Conservation (phyloP, 2,797 vertebrate species). For the Enteromius paludinosus region DNA sequence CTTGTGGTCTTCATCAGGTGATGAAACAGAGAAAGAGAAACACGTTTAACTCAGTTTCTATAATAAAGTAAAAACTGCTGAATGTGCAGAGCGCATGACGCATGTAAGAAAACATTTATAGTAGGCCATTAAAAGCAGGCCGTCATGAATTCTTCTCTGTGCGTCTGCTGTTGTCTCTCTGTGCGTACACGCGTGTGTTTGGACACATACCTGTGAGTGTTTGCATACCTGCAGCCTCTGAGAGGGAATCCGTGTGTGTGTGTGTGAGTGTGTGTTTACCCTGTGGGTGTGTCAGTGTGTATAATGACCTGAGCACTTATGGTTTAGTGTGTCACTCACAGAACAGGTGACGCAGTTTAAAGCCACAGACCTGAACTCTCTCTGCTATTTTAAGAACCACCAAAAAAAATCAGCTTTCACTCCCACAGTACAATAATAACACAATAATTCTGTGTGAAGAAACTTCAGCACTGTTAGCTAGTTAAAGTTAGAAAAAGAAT, state of each 20-base stretch:
- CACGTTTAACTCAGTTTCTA: not conserved
- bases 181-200: conserved; percentile 5
- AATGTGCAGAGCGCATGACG: not conserved
- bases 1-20: not conserved
- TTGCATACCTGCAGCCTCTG: conserved; percentile 28
- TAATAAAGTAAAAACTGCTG: not conserved
- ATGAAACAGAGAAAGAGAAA: not conserved
- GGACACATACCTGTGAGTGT: conserved; percentile 34
- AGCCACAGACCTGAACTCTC: conserved; percentile 1
- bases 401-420: not conserved
- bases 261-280: conserved; percentile 21
- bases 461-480: too few relatives aligned
- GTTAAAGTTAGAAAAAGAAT: too few relatives aligned
- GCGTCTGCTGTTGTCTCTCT: not conserved
- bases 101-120: not conserved
- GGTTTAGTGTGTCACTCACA: conserved; percentile 29
- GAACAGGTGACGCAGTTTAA: conserved; percentile 30
- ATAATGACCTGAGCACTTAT: not conserved
- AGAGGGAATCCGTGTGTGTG: conserved; percentile 25
- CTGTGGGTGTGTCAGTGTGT: conserved; percentile 39
- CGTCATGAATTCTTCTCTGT: not conserved
- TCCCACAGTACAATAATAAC: not conserved
- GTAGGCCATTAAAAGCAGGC: not conserved
- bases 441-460: too few relatives aligned
- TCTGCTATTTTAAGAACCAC: conserved; percentile 21